Evolutionary conservation across 35 echinoderm and acorn worm genomes (phyloP).

Genomic region (Diadema setosum): DNA sequence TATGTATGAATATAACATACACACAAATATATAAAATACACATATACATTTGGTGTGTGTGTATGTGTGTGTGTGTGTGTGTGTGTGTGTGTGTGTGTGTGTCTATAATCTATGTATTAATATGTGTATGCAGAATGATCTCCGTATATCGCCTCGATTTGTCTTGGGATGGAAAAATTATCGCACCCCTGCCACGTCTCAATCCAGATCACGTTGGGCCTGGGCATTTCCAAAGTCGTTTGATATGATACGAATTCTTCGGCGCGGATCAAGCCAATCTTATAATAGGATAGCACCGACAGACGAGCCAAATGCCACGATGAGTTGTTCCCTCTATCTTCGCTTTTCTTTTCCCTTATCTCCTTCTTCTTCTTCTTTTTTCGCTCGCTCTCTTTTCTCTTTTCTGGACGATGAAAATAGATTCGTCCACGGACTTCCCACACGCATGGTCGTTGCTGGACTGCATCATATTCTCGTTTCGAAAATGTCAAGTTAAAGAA

Average conservation of each 20-base stretch:
- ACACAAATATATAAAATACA: no score
- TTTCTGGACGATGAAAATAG: neutral
- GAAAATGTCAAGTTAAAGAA: no score
- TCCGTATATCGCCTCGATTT: no score
- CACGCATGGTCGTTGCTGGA: no score
- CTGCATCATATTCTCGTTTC: no score
- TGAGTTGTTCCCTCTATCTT: neutral
- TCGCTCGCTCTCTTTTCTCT: neutral
- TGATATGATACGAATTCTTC: neutral
- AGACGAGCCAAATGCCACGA: neutral
- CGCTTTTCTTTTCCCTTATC: neutral
- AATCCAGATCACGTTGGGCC: neutral
- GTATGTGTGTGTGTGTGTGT: no score
- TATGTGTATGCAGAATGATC: no score
- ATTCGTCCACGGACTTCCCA: neutral
- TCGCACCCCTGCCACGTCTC: neutral
- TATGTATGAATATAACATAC: no score
- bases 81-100: no score
- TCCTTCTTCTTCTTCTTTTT: neutral
- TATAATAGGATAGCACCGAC: conserved; percentile 2
- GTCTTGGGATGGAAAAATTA: no score
- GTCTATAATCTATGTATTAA: no score
- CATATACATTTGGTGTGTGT: no score
- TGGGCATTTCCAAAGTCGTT: neutral
- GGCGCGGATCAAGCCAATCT: neutral